These are phyloP conservation scores for Dione vanillae DNA, from an alignment of 2,888 invertebrate species.

Conservation along the genomic window DNA sequence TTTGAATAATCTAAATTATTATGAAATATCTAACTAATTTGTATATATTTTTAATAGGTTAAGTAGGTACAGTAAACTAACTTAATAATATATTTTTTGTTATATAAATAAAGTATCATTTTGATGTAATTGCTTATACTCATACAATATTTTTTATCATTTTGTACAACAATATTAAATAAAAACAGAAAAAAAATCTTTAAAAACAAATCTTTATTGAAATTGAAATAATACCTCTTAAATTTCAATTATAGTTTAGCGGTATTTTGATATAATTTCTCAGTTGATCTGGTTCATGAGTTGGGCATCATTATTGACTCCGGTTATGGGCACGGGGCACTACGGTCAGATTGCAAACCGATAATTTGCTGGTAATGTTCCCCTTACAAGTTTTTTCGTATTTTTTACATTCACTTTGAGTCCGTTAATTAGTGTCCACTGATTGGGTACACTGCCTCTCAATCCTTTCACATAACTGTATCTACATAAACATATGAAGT, in stretches of 20 bases:
- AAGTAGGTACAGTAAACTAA: too few species aligned
- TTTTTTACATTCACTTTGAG: conserved; percentile 43
- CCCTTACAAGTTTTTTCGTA: conserved; percentile 57
- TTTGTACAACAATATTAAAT: not conserved
- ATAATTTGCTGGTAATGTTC: conserved; percentile 69
- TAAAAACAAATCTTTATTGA: too few species aligned
- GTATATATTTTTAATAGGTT: not conserved
- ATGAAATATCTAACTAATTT: not conserved
- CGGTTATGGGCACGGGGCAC: conserved; percentile 60
- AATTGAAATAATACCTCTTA: too few species aligned
- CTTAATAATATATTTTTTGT: too few species aligned
- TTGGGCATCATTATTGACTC: conserved; percentile 66
- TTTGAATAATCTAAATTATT: not conserved
- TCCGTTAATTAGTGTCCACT: conserved; percentile 41
- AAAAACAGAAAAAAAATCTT: not conserved
- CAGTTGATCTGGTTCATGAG: conserved; percentile 58
- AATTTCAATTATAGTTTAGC: conserved; percentile 3
- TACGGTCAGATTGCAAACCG: conserved; percentile 59
- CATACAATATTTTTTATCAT: too few species aligned
- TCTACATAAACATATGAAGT: not conserved
- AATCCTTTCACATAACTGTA: conserved; percentile 40
- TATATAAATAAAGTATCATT: not conserved
- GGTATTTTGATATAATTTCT: conserved; percentile 48
- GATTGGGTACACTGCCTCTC: conserved; percentile 27
- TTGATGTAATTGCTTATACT: too few species aligned